Conservation (phyloP, 2,797 vertebrate genomes). For the Synaphobranchus kaupii region DNA sequence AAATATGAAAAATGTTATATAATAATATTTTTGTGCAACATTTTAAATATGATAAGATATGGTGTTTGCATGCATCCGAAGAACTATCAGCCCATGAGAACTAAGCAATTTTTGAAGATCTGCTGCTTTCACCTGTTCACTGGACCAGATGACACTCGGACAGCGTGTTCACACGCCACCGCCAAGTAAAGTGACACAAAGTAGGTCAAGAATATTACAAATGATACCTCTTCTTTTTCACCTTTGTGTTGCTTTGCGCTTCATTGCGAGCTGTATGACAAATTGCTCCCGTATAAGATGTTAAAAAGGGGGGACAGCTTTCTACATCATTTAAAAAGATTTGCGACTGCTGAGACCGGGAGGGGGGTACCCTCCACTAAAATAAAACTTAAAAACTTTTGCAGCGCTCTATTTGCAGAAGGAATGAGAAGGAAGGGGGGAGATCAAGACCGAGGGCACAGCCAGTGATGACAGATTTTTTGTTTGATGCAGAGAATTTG, state of each 20-base stretch:
- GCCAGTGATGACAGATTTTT: constrained; percentile 7
- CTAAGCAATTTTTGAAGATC: constrained; percentile 24
- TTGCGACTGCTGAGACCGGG: constrained; percentile 5
- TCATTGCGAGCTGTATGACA: constrained; percentile 28
- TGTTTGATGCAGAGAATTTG: background rate
- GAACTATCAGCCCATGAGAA: constrained; percentile 21
- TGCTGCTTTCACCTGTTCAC: constrained; percentile 21
- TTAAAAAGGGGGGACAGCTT: background rate
- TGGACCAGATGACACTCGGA: background rate
- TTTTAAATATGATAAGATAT: background rate
- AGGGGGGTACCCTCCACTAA: background rate
- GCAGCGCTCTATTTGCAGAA: background rate
- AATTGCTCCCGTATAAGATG: background rate
- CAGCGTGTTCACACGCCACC: constrained; percentile 40
- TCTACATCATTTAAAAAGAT: constrained; percentile 3
- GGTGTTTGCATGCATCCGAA: background rate
- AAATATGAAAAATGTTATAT: background rate
- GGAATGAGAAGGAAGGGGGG: no score
- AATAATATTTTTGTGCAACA: background rate
- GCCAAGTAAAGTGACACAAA: constrained; percentile 46
- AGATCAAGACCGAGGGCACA: no score
- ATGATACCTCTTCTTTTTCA: constrained; percentile 35
- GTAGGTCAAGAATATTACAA: constrained; percentile 48
- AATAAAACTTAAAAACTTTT: background rate
- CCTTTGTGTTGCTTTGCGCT: constrained; percentile 52